phyloP scores from a whole-genome alignment of 37 sponge, comb jelly and placozoan genomes.

The Mnemiopsis leidyi region DNA sequence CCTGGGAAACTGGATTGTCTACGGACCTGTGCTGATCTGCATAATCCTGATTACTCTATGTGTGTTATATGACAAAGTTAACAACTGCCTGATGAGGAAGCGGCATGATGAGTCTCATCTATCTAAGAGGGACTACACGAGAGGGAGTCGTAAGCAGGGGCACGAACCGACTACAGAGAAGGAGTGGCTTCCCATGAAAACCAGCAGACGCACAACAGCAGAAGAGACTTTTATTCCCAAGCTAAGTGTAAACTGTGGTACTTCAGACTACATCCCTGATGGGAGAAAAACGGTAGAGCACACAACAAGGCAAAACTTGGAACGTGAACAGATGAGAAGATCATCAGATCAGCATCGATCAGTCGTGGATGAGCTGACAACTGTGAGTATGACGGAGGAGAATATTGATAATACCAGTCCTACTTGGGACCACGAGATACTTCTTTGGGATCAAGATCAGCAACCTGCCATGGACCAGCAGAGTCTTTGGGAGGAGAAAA shows the following conservation, averaged over 20 bases:
- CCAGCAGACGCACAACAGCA: background rate
- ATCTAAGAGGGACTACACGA: background rate
- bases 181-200: background rate
- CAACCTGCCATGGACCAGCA: background rate
- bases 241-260: background rate
- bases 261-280: background rate
- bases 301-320: background rate
- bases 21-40: background rate
- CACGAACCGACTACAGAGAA: background rate
- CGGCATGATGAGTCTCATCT: background rate
- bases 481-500: background rate
- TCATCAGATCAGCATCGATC: background rate
- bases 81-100: background rate
- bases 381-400: background rate
- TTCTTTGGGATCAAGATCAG: background rate
- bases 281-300: background rate
- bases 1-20: background rate
- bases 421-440: background rate
- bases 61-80: background rate
- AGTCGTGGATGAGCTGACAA: background rate
- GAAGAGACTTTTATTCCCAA: background rate
- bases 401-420: background rate
- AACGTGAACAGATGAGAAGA: background rate
- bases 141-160: background rate
- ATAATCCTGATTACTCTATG: background rate